Percentiles rank a stretch among this genome's conserved stretches.
Evolutionary conservation across 2,888 invertebrate species (phyloP).

Genomic region (Ashinkailepas kermadecensis): DNA sequence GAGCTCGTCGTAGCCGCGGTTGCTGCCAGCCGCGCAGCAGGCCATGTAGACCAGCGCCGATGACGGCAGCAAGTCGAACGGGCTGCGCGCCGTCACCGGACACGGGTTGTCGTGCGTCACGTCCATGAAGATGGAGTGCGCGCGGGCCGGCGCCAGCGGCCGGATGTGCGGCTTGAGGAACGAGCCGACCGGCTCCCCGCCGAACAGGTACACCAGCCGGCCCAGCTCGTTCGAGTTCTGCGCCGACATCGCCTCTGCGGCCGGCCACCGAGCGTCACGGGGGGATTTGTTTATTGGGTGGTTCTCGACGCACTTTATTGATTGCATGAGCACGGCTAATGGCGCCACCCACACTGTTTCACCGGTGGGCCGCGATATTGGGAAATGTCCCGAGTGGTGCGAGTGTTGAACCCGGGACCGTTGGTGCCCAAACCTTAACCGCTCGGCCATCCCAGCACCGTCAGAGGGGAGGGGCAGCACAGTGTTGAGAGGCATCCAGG

Average conservation of each 20-base stretch:
- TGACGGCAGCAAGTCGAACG: slow-evolving; percentile 82
- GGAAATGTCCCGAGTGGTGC: too few relatives aligned
- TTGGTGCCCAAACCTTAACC: too few relatives aligned
- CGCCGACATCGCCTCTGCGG: slow-evolving; percentile 80
- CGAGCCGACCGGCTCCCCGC: slow-evolving; percentile 87
- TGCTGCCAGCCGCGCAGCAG: slow-evolving; percentile 88
- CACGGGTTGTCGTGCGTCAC: slow-evolving; percentile 95
- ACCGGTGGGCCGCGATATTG: too few relatives aligned
- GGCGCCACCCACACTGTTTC: too few relatives aligned
- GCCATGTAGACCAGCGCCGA: slow-evolving; percentile 87
- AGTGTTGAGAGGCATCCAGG: not conserved
- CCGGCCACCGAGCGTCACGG: too few relatives aligned
- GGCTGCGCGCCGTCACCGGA: slow-evolving; percentile 65
- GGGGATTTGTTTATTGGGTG: too few relatives aligned
- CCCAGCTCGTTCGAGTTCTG: slow-evolving; percentile 91
- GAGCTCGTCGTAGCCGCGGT: slow-evolving; percentile 91
- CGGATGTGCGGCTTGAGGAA: slow-evolving; percentile 64
- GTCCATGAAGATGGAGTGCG: slow-evolving; percentile 92
- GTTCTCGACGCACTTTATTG: too few relatives aligned
- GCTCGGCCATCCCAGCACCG: too few relatives aligned
- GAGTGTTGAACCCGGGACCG: too few relatives aligned
- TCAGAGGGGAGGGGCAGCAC: not conserved
- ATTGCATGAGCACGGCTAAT: too few relatives aligned
- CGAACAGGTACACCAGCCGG: slow-evolving; percentile 85
- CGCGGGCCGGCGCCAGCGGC: slow-evolving; percentile 64